Evolutionary conservation across 2,888 invertebrate genomes (phyloP).

Genomic region (Amblyjoppa fuscipennis): DNA sequence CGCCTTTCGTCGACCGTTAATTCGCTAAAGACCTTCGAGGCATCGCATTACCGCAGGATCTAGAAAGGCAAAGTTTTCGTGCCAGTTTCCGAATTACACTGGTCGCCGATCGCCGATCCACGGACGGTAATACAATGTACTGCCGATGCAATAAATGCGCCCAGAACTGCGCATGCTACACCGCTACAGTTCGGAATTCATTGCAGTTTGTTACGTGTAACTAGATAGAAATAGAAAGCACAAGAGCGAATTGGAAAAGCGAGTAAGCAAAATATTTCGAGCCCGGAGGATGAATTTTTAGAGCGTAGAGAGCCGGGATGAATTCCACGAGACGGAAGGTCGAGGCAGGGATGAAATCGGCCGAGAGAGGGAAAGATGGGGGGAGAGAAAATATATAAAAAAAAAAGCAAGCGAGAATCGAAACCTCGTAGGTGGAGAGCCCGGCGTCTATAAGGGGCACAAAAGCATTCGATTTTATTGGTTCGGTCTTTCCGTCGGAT

Average conservation of each 20-base stretch:
- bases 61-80: conserved; percentile 48
- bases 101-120: conserved; percentile 23
- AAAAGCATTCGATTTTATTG: conserved; percentile 78
- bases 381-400: conserved; percentile 22
- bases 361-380: conserved; percentile 18
- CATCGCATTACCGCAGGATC: conserved; percentile 46
- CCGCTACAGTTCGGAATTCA: conserved; percentile 23
- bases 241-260: background rate
- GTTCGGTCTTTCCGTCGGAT: conserved; percentile 65
- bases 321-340: conserved; percentile 11
- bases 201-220: background rate
- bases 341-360: conserved; percentile 26
- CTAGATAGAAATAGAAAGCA: background rate
- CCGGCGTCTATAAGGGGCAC: conserved; percentile 64
- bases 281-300: conserved; percentile 17
- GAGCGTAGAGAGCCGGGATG: background rate
- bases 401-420: conserved; percentile 54
- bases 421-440: conserved; percentile 60
- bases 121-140: conserved; percentile 29
- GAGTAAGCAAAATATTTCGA: conserved; percentile 25
- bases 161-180: conserved; percentile 1
- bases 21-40: conserved; percentile 46
- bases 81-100: conserved; percentile 50
- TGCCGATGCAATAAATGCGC: background rate
- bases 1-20: conserved; percentile 55